phyloP scores from a whole-genome alignment of 2,888 invertebrate genomes.

The Pristionchus entomophagus region DNA sequence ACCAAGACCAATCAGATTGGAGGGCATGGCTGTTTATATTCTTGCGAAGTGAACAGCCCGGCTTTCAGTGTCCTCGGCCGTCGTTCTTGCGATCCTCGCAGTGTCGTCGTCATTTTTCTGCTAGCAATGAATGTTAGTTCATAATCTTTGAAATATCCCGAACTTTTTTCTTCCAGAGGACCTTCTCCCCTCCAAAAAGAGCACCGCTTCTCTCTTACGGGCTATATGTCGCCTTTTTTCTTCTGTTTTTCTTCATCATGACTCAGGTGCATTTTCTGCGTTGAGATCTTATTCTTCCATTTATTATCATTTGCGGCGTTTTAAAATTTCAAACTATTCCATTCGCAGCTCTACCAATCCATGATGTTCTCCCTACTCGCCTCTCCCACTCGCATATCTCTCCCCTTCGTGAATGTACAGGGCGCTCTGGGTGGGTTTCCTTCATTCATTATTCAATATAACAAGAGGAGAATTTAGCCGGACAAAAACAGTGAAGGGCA shows the following conservation, averaged over 20 bases:
- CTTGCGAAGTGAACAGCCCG: too few species aligned
- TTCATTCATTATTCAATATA: neutral
- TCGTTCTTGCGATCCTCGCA: constrained; percentile 2
- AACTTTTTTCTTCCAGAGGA: neutral
- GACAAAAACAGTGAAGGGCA: too few species aligned
- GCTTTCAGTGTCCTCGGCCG: neutral
- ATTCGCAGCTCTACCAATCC: constrained; percentile 46
- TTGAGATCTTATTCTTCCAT: too few species aligned
- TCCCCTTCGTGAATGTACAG: constrained; percentile 29
- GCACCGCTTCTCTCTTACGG: constrained; percentile 6
- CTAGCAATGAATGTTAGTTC: constrained; percentile 23
- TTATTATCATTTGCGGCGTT: too few species aligned
- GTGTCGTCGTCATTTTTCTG: neutral
- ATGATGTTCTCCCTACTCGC: constrained; percentile 44
- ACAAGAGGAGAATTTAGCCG: too few species aligned
- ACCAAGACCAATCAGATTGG: too few species aligned
- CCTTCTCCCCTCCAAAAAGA: constrained; percentile 23
- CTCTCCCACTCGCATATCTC: neutral
- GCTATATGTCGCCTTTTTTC: constrained; percentile 30
- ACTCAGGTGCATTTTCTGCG: too few species aligned
- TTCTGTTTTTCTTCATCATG: constrained; percentile 23
- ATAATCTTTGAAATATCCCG: neutral
- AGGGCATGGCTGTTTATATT: too few species aligned
- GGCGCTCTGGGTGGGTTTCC: constrained; percentile 45
- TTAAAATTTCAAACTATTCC: too few species aligned